phyloP scores from a whole-genome alignment of 2,113 vertebrate genomes.

The Hystrix brachyura region DNA sequence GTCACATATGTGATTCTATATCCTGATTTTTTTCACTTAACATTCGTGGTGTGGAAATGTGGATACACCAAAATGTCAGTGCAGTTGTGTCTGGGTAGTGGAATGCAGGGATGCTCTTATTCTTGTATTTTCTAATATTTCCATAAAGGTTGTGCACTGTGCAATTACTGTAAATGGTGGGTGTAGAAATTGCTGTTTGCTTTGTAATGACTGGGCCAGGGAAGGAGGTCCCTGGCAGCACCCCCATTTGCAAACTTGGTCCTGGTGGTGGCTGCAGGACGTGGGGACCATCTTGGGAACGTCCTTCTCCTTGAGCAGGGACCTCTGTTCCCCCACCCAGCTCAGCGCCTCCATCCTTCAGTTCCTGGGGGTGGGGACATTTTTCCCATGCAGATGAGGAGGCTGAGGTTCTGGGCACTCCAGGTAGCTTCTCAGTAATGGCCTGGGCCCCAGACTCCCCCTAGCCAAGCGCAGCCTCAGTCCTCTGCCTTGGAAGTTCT shows the following conservation, averaged over 20 bases:
- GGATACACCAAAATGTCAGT: neutral
- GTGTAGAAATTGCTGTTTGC: neutral
- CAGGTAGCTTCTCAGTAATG: neutral
- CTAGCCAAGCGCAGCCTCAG: neutral
- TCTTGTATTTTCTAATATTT: neutral
- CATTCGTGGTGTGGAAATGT: neutral
- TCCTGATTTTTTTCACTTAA: neutral
- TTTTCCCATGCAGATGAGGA: neutral
- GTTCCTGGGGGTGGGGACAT: neutral
- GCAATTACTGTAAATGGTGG: neutral
- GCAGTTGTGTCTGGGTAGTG: neutral
- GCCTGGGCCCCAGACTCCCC: neutral
- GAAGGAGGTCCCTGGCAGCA: neutral
- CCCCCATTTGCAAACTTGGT: neutral
- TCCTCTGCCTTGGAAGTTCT: neutral
- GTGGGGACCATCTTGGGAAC: neutral
- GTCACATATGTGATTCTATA: neutral
- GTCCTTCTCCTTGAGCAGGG: too few relatives aligned
- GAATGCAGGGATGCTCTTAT: neutral
- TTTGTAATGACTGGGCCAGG: fast-evolving
- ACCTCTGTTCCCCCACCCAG: too few relatives aligned
- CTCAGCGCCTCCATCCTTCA: neutral
- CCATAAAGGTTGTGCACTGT: fast-evolving
- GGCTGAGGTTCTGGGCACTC: neutral
- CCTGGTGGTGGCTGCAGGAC: neutral